Percentiles rank a stretch among this genome's conserved stretches.
Conservation (phyloP, 1,140 invertebrate species). For the Leptinotarsa undecemlineata region DNA sequence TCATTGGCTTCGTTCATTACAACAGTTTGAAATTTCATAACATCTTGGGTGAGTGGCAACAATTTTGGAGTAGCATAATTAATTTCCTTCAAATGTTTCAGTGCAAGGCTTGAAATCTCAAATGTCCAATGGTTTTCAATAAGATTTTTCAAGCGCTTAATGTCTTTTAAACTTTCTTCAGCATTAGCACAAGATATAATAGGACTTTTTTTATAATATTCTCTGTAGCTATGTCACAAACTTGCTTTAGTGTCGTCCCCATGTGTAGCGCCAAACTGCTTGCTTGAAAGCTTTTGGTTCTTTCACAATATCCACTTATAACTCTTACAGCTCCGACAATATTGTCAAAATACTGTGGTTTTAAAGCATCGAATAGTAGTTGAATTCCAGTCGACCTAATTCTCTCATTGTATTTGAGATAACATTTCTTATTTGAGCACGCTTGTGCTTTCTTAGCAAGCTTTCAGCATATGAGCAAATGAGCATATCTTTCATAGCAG, state of each 20-base stretch:
- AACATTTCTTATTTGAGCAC: conserved; percentile 34
- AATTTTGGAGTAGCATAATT: conserved; percentile 36
- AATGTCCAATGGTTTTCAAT: conserved; percentile 36
- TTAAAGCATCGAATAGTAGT: conserved; percentile 30
- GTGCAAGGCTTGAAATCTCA: conserved; percentile 37
- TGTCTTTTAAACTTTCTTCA: conserved; percentile 30
- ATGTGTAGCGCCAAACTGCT: conserved; percentile 38
- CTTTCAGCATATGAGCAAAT: conserved; percentile 38
- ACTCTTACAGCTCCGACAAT: conserved; percentile 34
- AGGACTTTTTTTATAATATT: conserved; percentile 32
- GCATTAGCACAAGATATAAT: conserved; percentile 24
- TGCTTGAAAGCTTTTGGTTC: conserved; percentile 35
- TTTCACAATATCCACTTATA: conserved; percentile 34
- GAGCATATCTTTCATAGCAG: conserved; percentile 33
- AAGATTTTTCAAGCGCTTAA: conserved; percentile 32
- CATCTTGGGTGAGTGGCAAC: conserved; percentile 33
- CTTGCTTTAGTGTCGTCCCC: conserved; percentile 31
- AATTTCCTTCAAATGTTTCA: conserved; percentile 41
- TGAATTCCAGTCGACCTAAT: conserved; percentile 26
- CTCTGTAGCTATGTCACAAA: conserved; percentile 35
- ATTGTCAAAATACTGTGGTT: conserved; percentile 38
- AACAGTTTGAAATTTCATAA: conserved; percentile 36
- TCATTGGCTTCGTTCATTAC: not conserved
- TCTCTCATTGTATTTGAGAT: conserved; percentile 42
- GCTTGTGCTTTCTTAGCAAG: conserved; percentile 39